These are phyloP conservation scores for Etheostoma nigrum DNA, from an alignment of 2,797 vertebrate genomes.

Conservation along the genomic window DNA sequence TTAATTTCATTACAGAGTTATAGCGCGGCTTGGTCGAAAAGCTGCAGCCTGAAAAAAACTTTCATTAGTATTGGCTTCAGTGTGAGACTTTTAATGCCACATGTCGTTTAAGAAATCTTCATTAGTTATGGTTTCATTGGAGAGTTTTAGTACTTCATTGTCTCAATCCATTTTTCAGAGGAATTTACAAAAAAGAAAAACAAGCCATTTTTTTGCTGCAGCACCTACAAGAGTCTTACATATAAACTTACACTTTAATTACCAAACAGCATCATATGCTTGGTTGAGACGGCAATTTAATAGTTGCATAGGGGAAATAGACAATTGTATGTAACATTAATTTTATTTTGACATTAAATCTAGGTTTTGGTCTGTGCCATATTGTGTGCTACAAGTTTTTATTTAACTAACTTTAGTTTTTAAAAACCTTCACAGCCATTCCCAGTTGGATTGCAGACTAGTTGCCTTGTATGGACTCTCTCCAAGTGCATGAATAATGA, in stretches of 20 bases:
- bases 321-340: background rate
- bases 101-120: slow-evolving; percentile 50
- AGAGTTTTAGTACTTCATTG: slow-evolving; percentile 35
- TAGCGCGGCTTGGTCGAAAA: slow-evolving; percentile 29
- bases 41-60: slow-evolving; percentile 25
- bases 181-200: slow-evolving; percentile 31
- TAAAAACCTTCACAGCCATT: background rate
- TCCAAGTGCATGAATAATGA: background rate
- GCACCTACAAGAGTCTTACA: background rate
- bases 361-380: background rate
- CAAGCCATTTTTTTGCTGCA: background rate
- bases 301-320: background rate
- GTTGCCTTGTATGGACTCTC: background rate
- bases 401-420: too few relatives aligned
- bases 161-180: slow-evolving; percentile 25
- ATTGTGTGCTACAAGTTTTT: background rate
- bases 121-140: slow-evolving; percentile 47
- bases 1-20: slow-evolving; percentile 53
- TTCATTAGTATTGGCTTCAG: slow-evolving; percentile 43
- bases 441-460: background rate
- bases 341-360: background rate
- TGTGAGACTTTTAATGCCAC: slow-evolving; percentile 49
- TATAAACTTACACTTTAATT: background rate
- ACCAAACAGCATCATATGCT: background rate
- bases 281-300: background rate